A percentile compares a stretch with the other conserved stretches of the same genome.
Conservation (phyloP, 2,113 vertebrate species). For the Hippocampus zosterae region DNA sequence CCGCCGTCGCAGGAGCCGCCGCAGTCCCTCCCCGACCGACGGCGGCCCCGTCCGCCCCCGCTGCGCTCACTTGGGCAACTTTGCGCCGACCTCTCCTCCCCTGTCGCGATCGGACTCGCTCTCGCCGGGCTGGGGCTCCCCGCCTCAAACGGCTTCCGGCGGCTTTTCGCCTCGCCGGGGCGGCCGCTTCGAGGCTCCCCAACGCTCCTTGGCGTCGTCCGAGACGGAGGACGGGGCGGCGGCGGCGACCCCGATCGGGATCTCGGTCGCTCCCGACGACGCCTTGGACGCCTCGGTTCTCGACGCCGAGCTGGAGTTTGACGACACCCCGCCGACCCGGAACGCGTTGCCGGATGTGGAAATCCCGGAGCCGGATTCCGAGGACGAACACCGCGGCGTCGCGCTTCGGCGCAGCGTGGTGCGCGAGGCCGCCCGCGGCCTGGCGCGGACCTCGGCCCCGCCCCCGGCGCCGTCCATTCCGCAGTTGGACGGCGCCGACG, state of each 20-base stretch:
- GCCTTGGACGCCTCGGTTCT: slow-evolving; percentile 77
- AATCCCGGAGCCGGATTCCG: slow-evolving; percentile 28
- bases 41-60: slow-evolving; percentile 48
- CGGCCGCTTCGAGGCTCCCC: slow-evolving; percentile 68
- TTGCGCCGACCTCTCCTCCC: slow-evolving; percentile 56
- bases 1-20: slow-evolving; percentile 70
- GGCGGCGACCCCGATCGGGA: slow-evolving; percentile 55
- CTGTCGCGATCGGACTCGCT: slow-evolving; percentile 46
- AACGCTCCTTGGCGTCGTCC: slow-evolving; percentile 66
- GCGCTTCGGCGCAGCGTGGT: slow-evolving; percentile 76
- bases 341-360: slow-evolving; percentile 60
- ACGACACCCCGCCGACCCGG: slow-evolving; percentile 75
- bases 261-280: slow-evolving; percentile 55
- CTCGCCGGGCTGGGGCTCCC: slow-evolving; percentile 66
- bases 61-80: slow-evolving; percentile 54
- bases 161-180: slow-evolving; percentile 65
- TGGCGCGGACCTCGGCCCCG: slow-evolving; percentile 34
- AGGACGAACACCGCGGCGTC: slow-evolving; percentile 57
- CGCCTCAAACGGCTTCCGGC: slow-evolving; percentile 66
- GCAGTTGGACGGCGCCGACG: slow-evolving; percentile 85
- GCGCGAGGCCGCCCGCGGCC: slow-evolving; percentile 47
- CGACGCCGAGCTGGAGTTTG: slow-evolving; percentile 80
- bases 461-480: slow-evolving; percentile 66
- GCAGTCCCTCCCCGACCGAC: slow-evolving; percentile 68
- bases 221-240: slow-evolving; percentile 68